Base-by-base conservation (phyloP, 2,888 invertebrate genomes). In the Onchidella celtica region DNA sequence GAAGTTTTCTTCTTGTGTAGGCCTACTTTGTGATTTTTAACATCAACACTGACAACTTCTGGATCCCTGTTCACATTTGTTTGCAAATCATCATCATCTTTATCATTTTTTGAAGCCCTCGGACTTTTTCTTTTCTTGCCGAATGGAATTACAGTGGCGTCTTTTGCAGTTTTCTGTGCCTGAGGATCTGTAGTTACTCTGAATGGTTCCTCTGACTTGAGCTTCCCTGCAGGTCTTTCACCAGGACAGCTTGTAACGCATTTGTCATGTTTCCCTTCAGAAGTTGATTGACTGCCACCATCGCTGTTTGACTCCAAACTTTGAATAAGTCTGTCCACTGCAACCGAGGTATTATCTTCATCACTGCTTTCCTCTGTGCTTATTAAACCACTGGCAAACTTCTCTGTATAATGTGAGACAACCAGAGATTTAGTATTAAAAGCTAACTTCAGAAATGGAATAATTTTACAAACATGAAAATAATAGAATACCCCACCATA, bases 301-400 rank as follows among this genome's bases (percentile, higher is more conserved):
- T 69, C 78, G 40, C 65, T 70, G 32, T 68, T 63, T 27, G 80
- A 74, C n/a, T 73, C 80, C 17, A 80, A 34, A 11, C 47, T n/a
- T 27, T 66, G 40, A 21, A 80, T 73, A 2, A 80, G 36, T n/a
- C 68, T 32, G 2, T 34, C 55, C 59, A 80, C 38, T 34, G 29
- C 29, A 3, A 38, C 65, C 27, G 72, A 70, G 6, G 32, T 11
- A 24, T 79, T 27, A 40, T 80, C 79, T 14, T 79, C 80, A 29
- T 80, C 74, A 68, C 57, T 72, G 65, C 72, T 74, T 29, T 47
- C 36, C 34, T 21, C 73, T 24, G 63, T 65, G 32, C 66, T 73
- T 1, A 55, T 47, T 3, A 73, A 34, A 34, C 66, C 74, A 36
- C 47, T 47, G 17, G 73, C 57, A 63, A 80, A 57, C 34, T 70